Evolutionary conservation across 1,140 invertebrate genomes (phyloP), one percentile per base, ranked within the genome.

Genomic region (Limonius californicus): DNA sequence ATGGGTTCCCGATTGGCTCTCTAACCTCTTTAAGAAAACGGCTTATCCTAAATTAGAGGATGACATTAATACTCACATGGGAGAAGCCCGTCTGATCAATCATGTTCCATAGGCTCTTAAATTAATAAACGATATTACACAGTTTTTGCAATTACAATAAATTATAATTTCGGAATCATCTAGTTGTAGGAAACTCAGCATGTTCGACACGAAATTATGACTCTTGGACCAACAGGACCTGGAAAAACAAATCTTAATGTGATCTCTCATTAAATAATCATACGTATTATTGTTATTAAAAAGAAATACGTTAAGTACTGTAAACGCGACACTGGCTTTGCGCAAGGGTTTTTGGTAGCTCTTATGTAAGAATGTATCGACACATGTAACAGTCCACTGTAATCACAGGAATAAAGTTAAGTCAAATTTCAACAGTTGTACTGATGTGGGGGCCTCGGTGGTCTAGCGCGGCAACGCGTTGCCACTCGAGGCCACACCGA

Each of bases 171-270:
- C 3, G 23, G 9, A 27, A 27, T 30, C 58, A 79, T 77, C 1
- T 75, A 97, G 86, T 79, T 98, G 45, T 98, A 95, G 74, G 95
- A 98, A 79, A 97, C 94, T 0, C 95, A 97, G 79, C 83, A 91
- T 71, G 95, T 98, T 0, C 84, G 95, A 21, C 95, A 98, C 75
- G 95, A 95, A 18, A 97, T 98, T 69, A 98, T 98, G 95, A 92
- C 91, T 0, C 78, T 98, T n/a, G 96, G 96, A 0, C 95, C 96
- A 1, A 89, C 88, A 43, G 95, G 95, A 7, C 91, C 94, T n/a
- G 95, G 95, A 0, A 98, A 98, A 80, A 95, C 94, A 97, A 59
- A 91, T 85, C 0, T 79, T 98, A n/a, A 97, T 98, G 94, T 92
- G 88, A 76, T 87, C 95, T 1, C 80, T 98, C 63, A 92, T 91